Percentiles rank a stretch among this genome's conserved stretches.
Conservation (phyloP, 35 echinoderm and acorn worm species). For the Eucidaris tribuloides region DNA sequence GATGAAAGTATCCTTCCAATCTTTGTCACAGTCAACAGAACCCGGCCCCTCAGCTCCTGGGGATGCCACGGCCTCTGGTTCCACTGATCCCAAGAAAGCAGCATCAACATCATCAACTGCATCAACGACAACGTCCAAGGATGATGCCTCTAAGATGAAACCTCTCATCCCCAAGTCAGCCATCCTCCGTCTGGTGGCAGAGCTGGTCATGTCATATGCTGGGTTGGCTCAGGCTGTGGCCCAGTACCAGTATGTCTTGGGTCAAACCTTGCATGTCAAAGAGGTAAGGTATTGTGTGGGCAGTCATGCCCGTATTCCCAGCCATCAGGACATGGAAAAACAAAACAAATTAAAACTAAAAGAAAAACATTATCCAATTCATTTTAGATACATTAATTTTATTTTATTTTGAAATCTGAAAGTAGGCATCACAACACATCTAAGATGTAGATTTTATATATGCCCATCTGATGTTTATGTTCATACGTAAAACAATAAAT, state of each 20-base stretch:
- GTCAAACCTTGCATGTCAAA: slow-evolving; percentile 61
- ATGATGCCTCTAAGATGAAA: slow-evolving; percentile 57
- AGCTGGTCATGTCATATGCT: slow-evolving; percentile 80
- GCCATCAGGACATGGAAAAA: background rate
- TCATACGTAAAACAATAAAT: too few species aligned
- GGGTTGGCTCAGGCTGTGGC: slow-evolving; percentile 80
- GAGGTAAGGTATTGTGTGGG: slow-evolving; percentile 45
- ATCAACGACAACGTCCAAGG: slow-evolving; percentile 7
- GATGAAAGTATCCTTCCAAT: too few species aligned
- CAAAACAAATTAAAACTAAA: too few species aligned
- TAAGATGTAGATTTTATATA: too few species aligned
- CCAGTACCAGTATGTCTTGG: slow-evolving; percentile 76
- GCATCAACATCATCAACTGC: background rate
- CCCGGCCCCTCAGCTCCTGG: background rate
- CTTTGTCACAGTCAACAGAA: background rate
- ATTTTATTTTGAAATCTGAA: too few species aligned
- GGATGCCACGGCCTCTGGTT: background rate
- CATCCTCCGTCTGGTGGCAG: slow-evolving; percentile 73
- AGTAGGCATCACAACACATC: too few species aligned
- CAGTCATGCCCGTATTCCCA: background rate
- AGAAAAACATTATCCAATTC: too few species aligned
- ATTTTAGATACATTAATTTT: too few species aligned
- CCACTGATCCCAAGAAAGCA: slow-evolving; percentile 9
- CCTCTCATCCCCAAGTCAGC: slow-evolving; percentile 87
- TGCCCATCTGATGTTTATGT: too few species aligned